Conservation (phyloP, 2,797 vertebrate species). For the Denticeps clupeoides region DNA sequence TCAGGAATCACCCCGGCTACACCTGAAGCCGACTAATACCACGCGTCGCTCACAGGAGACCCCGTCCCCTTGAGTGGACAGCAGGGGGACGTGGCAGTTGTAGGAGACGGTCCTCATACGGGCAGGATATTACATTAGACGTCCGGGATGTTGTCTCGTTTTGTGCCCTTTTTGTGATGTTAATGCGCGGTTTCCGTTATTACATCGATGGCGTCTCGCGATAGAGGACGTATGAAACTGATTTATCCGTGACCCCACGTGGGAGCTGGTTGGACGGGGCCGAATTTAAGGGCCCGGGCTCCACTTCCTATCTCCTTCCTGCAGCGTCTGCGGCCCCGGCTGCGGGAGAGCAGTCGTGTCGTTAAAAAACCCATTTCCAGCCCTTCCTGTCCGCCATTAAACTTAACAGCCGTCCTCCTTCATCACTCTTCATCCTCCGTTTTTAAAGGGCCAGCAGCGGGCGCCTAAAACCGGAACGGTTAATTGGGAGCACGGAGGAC, state of each 20-base stretch:
- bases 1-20: conserved; percentile 49
- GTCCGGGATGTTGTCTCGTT: conserved; percentile 26
- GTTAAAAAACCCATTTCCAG: conserved; percentile 75
- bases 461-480: conserved; percentile 70
- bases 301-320: conserved; percentile 6
- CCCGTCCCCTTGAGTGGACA: too few relatives aligned
- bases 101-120: conserved; percentile 13
- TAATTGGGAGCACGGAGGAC: conserved; percentile 68
- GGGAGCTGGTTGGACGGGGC: too few relatives aligned
- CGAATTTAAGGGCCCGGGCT: conserved; percentile 23
- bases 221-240: conserved; percentile 13
- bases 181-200: conserved; percentile 36
- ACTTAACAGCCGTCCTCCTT: conserved; percentile 69
- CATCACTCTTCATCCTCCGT: conserved; percentile 67
- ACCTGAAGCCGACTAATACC: too few relatives aligned
- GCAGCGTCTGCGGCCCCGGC: too few relatives aligned
- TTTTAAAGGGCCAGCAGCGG: conserved; percentile 39
- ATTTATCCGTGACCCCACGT: conserved; percentile 19
- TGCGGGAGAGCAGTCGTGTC: conserved; percentile 68
- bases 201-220: conserved; percentile 13
- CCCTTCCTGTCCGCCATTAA: conserved; percentile 78
- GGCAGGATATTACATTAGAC: conserved; percentile 23
- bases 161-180: conserved; percentile 47
- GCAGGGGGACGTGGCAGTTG: not conserved
- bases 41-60: too few relatives aligned